Conservation (phyloP, 2,888 invertebrate species). For the Lasioglossum oenotherae region DNA sequence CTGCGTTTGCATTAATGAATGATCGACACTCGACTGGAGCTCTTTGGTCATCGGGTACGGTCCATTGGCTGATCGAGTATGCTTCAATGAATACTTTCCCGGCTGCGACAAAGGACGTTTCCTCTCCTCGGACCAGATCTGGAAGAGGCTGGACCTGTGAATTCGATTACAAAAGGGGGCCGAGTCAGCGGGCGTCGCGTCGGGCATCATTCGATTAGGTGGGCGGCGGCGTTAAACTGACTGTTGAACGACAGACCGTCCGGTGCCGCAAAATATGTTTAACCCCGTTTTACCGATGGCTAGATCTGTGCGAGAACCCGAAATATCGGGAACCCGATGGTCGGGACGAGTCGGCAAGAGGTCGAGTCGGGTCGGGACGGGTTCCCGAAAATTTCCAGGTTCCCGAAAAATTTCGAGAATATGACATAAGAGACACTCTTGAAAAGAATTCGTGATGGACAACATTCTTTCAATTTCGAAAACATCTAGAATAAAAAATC, state of each 20-base stretch:
- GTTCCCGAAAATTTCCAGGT: too few relatives aligned
- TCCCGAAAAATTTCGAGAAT: too few relatives aligned
- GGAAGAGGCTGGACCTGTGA: background rate
- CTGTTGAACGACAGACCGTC: slow-evolving; percentile 53
- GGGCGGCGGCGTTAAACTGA: slow-evolving; percentile 42
- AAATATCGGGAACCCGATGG: too few relatives aligned
- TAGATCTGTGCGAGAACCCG: too few relatives aligned
- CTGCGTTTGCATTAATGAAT: background rate
- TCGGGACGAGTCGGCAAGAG: too few relatives aligned
- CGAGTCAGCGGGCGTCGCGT: slow-evolving; percentile 4
- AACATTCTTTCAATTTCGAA: too few relatives aligned
- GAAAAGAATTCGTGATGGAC: too few relatives aligned
- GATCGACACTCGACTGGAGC: background rate
- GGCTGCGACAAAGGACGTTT: background rate
- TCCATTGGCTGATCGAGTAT: background rate
- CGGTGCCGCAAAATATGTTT: slow-evolving; percentile 43
- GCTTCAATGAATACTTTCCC: background rate
- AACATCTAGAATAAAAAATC: too few relatives aligned
- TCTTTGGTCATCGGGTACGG: background rate
- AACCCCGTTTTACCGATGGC: slow-evolving; percentile 33
- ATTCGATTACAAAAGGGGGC: slow-evolving; percentile 29
- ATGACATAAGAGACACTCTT: too few relatives aligned
- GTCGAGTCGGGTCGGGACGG: too few relatives aligned
- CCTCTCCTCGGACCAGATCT: background rate
- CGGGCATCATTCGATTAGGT: slow-evolving; percentile 28